Evolutionary conservation across 2,113 vertebrate genomes (phyloP), one percentile per base, ranked within the genome.

Genomic region (Porphyrio hochstetteri): DNA sequence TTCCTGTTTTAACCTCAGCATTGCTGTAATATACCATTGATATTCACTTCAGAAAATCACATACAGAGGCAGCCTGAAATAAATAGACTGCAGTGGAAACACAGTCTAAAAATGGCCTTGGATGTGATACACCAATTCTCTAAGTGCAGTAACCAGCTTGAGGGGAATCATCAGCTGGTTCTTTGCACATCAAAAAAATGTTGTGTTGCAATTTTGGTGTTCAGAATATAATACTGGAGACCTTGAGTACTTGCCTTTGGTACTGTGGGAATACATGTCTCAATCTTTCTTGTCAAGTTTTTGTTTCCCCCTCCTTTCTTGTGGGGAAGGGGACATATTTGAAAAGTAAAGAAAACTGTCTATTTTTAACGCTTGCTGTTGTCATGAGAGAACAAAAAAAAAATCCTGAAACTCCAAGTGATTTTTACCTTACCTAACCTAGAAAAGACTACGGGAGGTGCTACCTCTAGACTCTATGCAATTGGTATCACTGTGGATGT

Each of bases 1-100:
- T 92, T 94, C 53, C 29, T 88, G 82, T 93, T 92, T 68, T 86
- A 93, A 84, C 42, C 28, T 92, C n/a, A 44, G 0, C 86, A 68
- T 74, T 95, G 93, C 56, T 92, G 18, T 70, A 56, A 76, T 82
- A 63, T n/a, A 44, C 56, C 38, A 33, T 55, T 88, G 42, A 48
- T 95, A 88, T 1, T 63, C 21, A 33, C 78, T 96, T 89, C 42
- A 82, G 81, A 82, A 85, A 83, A 35, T 65, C 50, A n/a, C 64
- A 38, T 76, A 74, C 44, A 31, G 55, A 86, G 35, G 57, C n/a
- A 48, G 38, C 25, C 5, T 60, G 75, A 93, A 63, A 82, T 88
- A 92, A 94, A 52, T 53, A 82, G 81, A 67, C 53, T 85, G 61
- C 83, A 71, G 2, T 64, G 68, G 68, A 83, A 90, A 63, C 12